A percentile compares a stretch with the other conserved stretches of the same genome.
These are phyloP conservation scores for Parasteatoda lunata DNA, from an alignment of 2,888 invertebrate species.

Conservation along the genomic window DNA sequence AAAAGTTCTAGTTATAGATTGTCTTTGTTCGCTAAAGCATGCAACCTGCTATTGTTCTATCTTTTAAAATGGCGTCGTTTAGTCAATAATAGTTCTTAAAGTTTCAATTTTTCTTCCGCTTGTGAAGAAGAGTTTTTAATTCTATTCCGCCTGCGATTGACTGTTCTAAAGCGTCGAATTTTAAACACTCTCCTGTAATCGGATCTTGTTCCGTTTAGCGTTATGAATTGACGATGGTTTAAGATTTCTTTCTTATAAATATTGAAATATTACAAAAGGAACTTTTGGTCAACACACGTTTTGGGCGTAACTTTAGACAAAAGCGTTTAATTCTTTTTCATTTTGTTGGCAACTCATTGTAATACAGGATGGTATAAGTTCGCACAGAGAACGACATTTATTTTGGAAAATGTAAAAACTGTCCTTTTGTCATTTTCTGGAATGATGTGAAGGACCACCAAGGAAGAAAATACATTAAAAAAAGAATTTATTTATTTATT, in stretches of 20 bases:
- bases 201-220: constrained; percentile 66
- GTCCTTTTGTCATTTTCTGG: background rate
- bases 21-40: constrained; percentile 68
- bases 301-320: constrained; percentile 56
- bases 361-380: no score
- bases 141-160: constrained; percentile 47
- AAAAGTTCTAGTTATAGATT: constrained; percentile 57
- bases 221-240: constrained; percentile 54
- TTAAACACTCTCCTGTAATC: constrained; percentile 57
- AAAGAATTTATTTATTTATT: no score
- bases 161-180: constrained; percentile 42
- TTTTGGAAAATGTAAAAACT: no score
- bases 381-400: no score
- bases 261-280: constrained; percentile 67
- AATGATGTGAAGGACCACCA: constrained; percentile 30
- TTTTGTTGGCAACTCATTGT: background rate
- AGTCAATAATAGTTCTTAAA: constrained; percentile 46
- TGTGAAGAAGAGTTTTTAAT: constrained; percentile 47
- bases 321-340: constrained; percentile 30
- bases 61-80: constrained; percentile 42
- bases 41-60: constrained; percentile 47
- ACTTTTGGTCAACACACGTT: constrained; percentile 49
- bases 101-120: constrained; percentile 61
- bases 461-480: background rate
- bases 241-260: constrained; percentile 66